phyloP scores from a whole-genome alignment of 2,888 invertebrate species.

The Marasmarcha lunaedactyla region DNA sequence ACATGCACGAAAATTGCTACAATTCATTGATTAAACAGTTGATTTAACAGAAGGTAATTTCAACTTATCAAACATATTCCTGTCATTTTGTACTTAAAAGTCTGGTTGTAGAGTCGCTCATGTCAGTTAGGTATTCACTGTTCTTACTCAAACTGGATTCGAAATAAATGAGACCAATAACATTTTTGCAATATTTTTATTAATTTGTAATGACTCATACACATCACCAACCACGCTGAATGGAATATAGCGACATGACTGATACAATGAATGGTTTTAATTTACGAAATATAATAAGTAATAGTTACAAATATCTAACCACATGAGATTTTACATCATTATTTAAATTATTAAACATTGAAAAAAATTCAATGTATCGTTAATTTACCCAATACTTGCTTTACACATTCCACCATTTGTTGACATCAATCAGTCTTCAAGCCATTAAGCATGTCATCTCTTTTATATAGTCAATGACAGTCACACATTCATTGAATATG shows the following conservation, averaged over 20 bases:
- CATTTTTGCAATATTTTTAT: conserved; percentile 39
- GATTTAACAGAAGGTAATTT: no score
- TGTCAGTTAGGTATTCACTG: no score
- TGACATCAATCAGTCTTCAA: conserved; percentile 33
- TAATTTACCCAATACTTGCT: conserved; percentile 1
- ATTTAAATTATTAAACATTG: conserved; percentile 54
- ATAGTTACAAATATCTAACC: conserved; percentile 44
- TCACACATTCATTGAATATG: conserved; percentile 3
- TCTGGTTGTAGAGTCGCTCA: no score
- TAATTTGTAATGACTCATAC: conserved; percentile 47
- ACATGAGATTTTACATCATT: conserved; percentile 36
- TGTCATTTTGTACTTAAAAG: no score
- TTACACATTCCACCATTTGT: conserved; percentile 9
- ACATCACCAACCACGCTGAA: conserved; percentile 57
- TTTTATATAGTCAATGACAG: conserved; percentile 10
- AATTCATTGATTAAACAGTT: no score
- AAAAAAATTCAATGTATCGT: neutral
- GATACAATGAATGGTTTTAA: conserved; percentile 39
- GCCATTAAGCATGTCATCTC: conserved; percentile 41
- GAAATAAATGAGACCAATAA: no score
- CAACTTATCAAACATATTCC: no score
- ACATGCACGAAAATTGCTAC: no score
- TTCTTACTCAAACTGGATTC: no score
- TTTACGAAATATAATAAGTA: conserved; percentile 44
- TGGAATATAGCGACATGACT: conserved; percentile 51